A percentile compares a stretch with the other conserved stretches of the same genome.
These are phyloP conservation scores for Bubo scandiacus DNA, from an alignment of 2,113 vertebrate species.

Conservation along the genomic window DNA sequence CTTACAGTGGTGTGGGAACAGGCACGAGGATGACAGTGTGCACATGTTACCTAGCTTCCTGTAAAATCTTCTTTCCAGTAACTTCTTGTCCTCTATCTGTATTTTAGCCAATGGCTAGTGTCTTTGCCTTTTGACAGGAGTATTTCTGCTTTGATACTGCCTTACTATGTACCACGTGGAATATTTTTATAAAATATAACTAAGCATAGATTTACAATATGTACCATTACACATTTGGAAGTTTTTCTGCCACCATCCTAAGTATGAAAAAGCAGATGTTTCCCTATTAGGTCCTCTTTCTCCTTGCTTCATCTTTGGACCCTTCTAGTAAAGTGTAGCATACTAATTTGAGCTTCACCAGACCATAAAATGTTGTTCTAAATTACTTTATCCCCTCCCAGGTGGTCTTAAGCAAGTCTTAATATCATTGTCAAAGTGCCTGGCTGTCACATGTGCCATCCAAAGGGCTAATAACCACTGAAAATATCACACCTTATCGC, in stretches of 20 bases:
- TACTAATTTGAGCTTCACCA: not conserved
- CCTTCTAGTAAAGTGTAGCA: not conserved
- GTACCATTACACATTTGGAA: not conserved
- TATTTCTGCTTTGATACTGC: not conserved
- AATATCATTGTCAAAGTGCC: not conserved
- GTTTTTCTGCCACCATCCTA: not conserved
- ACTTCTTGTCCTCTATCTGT: not conserved
- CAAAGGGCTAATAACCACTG: not conserved
- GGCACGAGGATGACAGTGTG: not conserved
- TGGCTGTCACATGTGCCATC: not conserved
- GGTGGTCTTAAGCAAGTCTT: not conserved
- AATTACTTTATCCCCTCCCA: not conserved
- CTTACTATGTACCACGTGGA: not conserved
- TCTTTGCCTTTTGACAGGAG: not conserved
- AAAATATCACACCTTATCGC: not conserved
- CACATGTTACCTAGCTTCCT: rapidly evolving
- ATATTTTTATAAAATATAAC: not conserved
- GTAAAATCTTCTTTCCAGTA: not conserved
- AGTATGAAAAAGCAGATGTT: not conserved
- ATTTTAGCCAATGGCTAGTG: not conserved
- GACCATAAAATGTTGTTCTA: not conserved
- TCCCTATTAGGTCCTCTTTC: not conserved
- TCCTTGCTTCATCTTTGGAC: not conserved
- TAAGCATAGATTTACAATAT: not conserved
- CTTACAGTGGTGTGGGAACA: not conserved